Evolutionary conservation across 2,797 vertebrate species (phyloP).

Genomic region (Centropyge bicolor): DNA sequence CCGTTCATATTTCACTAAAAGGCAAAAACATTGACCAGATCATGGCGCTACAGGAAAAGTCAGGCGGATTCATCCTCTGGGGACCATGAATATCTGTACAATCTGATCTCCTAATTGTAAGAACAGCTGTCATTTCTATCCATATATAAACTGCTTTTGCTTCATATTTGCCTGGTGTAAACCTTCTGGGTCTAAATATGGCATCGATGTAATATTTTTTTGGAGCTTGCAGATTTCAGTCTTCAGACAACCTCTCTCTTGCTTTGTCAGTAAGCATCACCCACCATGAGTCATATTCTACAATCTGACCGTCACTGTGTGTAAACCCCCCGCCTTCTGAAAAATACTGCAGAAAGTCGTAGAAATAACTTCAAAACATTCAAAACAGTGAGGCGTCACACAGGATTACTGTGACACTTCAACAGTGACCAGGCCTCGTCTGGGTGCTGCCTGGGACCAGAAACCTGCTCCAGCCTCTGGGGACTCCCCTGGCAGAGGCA

Average conservation of each 20-base stretch:
- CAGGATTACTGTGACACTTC: conserved; percentile 5
- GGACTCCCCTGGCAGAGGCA: conserved; percentile 82
- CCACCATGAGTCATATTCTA: neutral
- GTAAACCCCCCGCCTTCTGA: neutral
- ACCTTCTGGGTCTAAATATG: neutral
- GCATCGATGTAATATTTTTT: neutral
- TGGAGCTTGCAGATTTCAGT: neutral
- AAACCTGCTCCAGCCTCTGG: conserved; percentile 76
- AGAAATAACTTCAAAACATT: conserved; percentile 14
- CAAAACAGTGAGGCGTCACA: conserved; percentile 25
- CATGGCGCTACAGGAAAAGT: too few relatives aligned
- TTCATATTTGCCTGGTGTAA: neutral
- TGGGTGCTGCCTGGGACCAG: conserved; percentile 72
- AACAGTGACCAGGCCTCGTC: conserved; percentile 55
- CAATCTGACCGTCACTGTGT: neutral
- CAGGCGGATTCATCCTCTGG: neutral
- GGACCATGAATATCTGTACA: neutral
- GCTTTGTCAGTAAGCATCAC: neutral
- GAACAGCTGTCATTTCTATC: neutral
- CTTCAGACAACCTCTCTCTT: neutral
- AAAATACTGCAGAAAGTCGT: conserved; percentile 11
- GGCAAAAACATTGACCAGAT: too few relatives aligned
- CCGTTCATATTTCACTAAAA: too few relatives aligned
- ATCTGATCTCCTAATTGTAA: neutral
- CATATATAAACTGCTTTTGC: neutral